A percentile compares a stretch with the other conserved stretches of the same genome.
phyloP scores from a whole-genome alignment of 2,113 vertebrate genomes.

The Trichechus manatus region DNA sequence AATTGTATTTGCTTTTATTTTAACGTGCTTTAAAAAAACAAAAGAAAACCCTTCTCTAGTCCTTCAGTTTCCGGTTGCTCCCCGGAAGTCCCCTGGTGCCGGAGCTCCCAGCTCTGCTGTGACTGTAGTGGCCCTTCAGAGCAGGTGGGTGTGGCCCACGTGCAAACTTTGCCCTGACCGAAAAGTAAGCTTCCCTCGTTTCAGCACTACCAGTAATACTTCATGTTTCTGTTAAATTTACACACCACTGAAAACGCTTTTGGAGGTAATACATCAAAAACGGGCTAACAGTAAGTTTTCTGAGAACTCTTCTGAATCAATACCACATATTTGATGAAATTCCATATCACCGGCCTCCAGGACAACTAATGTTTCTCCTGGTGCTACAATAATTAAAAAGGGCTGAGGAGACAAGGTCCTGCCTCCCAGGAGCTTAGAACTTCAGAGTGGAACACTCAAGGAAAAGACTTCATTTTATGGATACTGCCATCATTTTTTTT shows the following conservation, averaged over 20 bases:
- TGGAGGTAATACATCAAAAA: neutral
- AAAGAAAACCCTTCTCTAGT: neutral
- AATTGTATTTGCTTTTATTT: neutral
- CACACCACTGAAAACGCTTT: neutral
- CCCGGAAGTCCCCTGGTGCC: neutral
- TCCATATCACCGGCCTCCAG: neutral
- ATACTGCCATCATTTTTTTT: neutral
- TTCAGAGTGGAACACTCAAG: neutral
- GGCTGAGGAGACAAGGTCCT: neutral
- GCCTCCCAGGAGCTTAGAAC: neutral
- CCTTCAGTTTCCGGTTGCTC: neutral
- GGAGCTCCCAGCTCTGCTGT: neutral
- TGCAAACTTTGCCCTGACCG: neutral
- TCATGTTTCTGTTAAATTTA: neutral
- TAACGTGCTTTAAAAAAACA: neutral
- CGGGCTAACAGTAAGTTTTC: neutral
- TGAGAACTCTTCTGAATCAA: neutral
- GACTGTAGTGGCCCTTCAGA: neutral
- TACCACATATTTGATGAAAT: neutral
- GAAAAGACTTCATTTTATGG: neutral
- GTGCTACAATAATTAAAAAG: neutral
- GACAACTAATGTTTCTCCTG: neutral
- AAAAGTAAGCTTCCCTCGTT: neutral
- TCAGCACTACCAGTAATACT: neutral
- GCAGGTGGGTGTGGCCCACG: rapidly evolving